Base-by-base conservation (phyloP, 1,140 invertebrate genomes). In the Nasonia giraulti region DNA sequence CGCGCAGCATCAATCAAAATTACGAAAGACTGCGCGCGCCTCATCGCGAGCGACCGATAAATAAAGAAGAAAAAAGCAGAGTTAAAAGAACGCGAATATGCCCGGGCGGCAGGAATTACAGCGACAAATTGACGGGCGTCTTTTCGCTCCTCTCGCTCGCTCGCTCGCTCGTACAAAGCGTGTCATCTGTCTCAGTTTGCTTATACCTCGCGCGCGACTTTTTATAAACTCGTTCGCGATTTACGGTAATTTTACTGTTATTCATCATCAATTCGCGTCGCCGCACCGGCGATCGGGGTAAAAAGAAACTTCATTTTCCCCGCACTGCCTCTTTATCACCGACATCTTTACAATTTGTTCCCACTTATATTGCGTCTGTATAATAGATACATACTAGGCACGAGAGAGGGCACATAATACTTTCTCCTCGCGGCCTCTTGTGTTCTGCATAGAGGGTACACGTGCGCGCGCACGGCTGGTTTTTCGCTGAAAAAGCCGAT, bases 231-330 rank as follows among this genome's bases (percentile, higher is more conserved):
- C 80, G 80, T 71, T 37, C 80, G 31, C 68, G 68, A 50, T 73
- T 73, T 81, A 73, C 80, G 80, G 68, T 73, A 73, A 73, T 73
- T 73, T 73, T 73, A 73, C 80, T 73, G 80, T 73, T 81, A 81
- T 81, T 81, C 80, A 71, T 81, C 80, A 81, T 81, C 80, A 44
- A 81, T 81, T 81, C 31, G 55, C 77, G 79, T 81, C 79, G 20
- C 27, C 11, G 68, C 66, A 4, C 33, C 33, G 44, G 68, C 40
- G 37, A 71, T 73, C 68, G 7, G 20, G 31, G 55, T 55, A 31
- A 80, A 80, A 44, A 40, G 66, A 71, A 69, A 80, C 78, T 80
- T 23, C 8, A 69, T 73, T 73, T 74, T 73, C 12, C 44, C 0
- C 14, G 68, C 27, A 2, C 8, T 20, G 62, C 8, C 76, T 78